Base-by-base conservation (phyloP, 2,797 vertebrate genomes). In the Miopithecus talapoin region DNA sequence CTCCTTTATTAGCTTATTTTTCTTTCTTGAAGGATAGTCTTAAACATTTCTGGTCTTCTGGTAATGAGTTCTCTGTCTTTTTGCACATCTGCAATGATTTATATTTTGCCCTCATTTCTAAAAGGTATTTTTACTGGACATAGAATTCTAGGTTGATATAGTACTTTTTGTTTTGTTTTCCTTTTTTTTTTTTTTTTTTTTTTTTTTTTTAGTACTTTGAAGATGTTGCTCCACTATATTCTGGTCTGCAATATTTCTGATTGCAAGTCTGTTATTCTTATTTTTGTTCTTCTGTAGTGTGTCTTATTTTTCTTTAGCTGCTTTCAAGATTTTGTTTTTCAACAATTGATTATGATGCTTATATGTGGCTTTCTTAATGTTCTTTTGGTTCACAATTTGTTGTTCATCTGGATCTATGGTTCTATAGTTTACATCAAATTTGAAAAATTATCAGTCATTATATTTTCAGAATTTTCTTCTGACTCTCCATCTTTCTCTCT, bases 401-500 rank as follows among this genome's bases (percentile, higher is more conserved):
- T 86, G 48, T 78, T 91, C 43, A 75, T 92, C 88, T 48, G n/a
- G 5, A 59, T 76, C 41, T 79, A 10, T 59, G 28, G 36, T 9
- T 64, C 4, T 84, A 39, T 22, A 74, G 41, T 61, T 59, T 55
- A 75, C 10, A 76, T 55, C 50, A 87, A 41, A 53, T 59, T 80
- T 81, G 41, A 57, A 70, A 93, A 61, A 48, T 53, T 46, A 55
- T 22, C 59, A 93, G 10, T 33, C 5, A 36, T 89, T 89, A 13
- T 28, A 70, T 90, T 94, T 93, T 93, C 57, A 92, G n/a, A 50
- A 76, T 84, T 24, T 30, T 93, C 68, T 70, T 59, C 26, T 85
- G 19, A 22, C 43, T 17, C 53, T 39, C 28, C 1, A 24, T 8
- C 1, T 8, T 64, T 80, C 19, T 76, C 36, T 79, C 3, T 39